phyloP scores from a whole-genome alignment of 2,797 vertebrate species.

The Gallirallus australis region DNA sequence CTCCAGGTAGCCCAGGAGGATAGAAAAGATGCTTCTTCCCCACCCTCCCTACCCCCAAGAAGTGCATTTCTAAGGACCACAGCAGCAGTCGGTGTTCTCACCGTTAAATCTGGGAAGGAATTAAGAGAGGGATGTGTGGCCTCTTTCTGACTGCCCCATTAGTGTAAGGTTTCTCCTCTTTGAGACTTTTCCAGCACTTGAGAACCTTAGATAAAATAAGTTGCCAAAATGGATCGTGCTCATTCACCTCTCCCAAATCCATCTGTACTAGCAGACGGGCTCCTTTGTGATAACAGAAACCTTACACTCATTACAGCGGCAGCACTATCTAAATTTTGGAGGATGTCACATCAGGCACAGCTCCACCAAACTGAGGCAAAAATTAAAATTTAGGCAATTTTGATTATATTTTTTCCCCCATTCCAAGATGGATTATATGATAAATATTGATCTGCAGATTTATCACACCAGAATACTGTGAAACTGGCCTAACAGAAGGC shows the following conservation, averaged over 20 bases:
- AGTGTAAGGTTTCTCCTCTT: neutral
- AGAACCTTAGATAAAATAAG: neutral
- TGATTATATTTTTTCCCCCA: neutral
- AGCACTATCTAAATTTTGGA: neutral
- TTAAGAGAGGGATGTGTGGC: neutral
- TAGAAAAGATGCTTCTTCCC: neutral
- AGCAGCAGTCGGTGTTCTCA: neutral
- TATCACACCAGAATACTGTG: neutral
- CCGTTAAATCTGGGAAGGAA: neutral
- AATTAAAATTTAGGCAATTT: neutral
- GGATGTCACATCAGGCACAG: neutral
- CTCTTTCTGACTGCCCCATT: neutral
- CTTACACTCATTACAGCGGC: neutral
- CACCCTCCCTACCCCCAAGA: neutral
- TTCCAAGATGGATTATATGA: neutral
- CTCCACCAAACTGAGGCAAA: neutral
- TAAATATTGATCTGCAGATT: neutral
- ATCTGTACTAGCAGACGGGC: fast-evolving
- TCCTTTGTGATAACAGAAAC: neutral
- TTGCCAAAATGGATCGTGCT: neutral
- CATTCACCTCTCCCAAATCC: neutral
- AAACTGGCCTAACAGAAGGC: neutral
- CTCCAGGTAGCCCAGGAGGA: neutral
- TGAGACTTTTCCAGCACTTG: neutral
- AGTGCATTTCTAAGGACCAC: neutral